phyloP scores from a whole-genome alignment of 1,140 invertebrate genomes.

The Heliconius hewitsoni region DNA sequence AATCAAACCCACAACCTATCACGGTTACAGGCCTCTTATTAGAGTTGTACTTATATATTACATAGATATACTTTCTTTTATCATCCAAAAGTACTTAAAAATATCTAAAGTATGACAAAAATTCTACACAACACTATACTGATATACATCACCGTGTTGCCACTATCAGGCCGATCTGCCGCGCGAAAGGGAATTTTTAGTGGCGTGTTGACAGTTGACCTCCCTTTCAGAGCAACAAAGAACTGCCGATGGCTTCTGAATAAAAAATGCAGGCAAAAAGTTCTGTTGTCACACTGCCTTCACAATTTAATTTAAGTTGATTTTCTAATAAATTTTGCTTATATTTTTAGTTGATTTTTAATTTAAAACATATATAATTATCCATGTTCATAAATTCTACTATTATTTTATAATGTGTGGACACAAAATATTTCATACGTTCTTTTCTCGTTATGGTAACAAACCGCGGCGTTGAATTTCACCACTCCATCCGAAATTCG shows the following conservation, averaged over 20 bases:
- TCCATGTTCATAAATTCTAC: too few relatives aligned
- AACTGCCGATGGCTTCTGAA: conserved; percentile 17
- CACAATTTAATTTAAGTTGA: not conserved
- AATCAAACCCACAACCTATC: too few relatives aligned
- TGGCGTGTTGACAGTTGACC: conserved; percentile 35
- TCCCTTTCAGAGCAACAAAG: conserved; percentile 29
- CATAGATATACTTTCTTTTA: too few relatives aligned
- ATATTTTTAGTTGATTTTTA: too few relatives aligned
- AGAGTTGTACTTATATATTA: too few relatives aligned
- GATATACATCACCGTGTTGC: conserved; percentile 18
- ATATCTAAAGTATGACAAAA: not conserved
- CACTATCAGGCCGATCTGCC: conserved; percentile 31
- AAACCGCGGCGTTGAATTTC: not conserved
- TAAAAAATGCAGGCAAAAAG: conserved; percentile 14
- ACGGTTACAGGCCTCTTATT: too few relatives aligned
- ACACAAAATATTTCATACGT: not conserved
- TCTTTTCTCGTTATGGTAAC: not conserved
- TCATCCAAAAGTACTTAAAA: too few relatives aligned
- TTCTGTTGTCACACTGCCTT: conserved; percentile 12
- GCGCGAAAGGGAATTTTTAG: conserved; percentile 36
- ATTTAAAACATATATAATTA: too few relatives aligned
- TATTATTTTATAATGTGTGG: too few relatives aligned
- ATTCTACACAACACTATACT: not conserved
- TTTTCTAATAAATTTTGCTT: not conserved
- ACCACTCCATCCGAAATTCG: not conserved